Evolutionary conservation across 1,140 invertebrate genomes (phyloP).

Genomic region (Lysiphlebus fabarum): DNA sequence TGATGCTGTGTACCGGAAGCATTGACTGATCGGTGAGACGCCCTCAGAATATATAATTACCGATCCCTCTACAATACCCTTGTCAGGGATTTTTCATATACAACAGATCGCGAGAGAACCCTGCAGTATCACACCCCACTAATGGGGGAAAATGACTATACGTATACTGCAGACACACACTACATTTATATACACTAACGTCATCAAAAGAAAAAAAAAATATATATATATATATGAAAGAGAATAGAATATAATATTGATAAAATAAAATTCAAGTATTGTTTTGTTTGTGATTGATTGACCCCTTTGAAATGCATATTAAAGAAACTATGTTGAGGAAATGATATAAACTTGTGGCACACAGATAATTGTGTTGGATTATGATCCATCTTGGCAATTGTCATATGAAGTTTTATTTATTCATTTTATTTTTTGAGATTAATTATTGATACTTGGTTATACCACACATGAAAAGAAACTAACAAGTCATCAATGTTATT

Average conservation of each 20-base stretch:
- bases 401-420: no score
- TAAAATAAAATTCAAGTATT: constrained; percentile 29
- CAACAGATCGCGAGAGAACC: constrained; percentile 13
- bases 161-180: no score
- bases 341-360: constrained; percentile 9
- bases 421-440: no score
- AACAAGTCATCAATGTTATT: no score
- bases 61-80: constrained; percentile 26
- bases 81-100: constrained; percentile 20
- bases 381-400: no score
- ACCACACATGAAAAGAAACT: no score
- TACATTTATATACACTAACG: no score
- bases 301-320: constrained; percentile 53
- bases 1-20: constrained; percentile 48
- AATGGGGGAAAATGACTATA: constrained; percentile 45
- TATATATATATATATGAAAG: no score
- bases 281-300: constrained; percentile 47
- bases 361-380: no score
- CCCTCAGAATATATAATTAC: constrained; percentile 57
- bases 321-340: not conserved
- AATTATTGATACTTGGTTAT: no score
- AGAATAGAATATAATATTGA: constrained; percentile 22
- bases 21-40: constrained; percentile 56
- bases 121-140: constrained; percentile 46
- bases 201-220: constrained; percentile 25